Base-by-base conservation (phyloP, 1,140 invertebrate species). In the Cydia fagiglandana region DNA sequence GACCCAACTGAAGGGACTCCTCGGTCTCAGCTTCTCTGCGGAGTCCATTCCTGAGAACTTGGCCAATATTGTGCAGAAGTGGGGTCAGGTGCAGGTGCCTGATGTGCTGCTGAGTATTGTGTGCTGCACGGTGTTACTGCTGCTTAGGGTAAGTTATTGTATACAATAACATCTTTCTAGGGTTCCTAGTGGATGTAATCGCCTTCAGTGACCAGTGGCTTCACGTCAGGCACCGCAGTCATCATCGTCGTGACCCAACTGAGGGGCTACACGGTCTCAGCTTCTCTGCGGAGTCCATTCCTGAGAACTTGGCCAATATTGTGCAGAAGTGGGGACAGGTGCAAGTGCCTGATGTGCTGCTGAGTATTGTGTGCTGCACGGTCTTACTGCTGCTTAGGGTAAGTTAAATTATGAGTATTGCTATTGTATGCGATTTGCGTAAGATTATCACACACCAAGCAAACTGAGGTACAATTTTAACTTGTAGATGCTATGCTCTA, bases 111-210 rank as follows among this genome's bases (percentile, higher is more conserved):
- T 98, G 7, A 96, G 96, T 34, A 68, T 96, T 17, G 81, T 84
- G 9, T 96, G 96, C 81, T 95, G 97, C 20, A 80, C 94, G 9
- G 93, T 96, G 78, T 90, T 97, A 61, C 83, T 97, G 1, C 56
- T 92, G 1, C 91, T 97, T 34, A 94, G 96, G 86, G 96, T 97
- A 89, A 30, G 30, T 30, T 30, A 1, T 30, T 30, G 30, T 30
- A 30, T 24, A 24, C 24, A 24, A 24, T 24, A 24, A 2, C 10
- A 6, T 64, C 74, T 2, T 66, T 86, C 47, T 87, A 98, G 98
- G 98, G 80, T 98, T 99, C 85, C 89, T 99, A 73, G 97, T 99
- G 53, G 97, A 99, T 84, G 97, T 98, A 85, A 99, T 98, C 98
- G 0, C 94, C 96, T 68, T 96, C 98, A 7, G 97, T 99, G 7